Base-by-base conservation (phyloP, 2,888 invertebrate species). In the Cantharis rustica region DNA sequence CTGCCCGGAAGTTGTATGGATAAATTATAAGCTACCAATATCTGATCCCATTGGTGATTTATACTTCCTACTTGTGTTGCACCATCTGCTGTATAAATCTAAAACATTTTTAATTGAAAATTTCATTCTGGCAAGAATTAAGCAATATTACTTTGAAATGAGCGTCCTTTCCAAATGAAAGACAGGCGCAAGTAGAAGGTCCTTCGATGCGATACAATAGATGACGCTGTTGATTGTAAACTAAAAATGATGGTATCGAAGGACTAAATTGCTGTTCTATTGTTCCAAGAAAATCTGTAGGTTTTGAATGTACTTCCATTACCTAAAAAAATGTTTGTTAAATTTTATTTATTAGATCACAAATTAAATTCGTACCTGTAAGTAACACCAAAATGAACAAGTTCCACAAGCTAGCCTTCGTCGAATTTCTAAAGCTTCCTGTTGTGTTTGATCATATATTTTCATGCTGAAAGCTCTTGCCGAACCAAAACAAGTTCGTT, bases 391-490 rank as follows among this genome's bases (percentile, higher is more conserved):
- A 84, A 93, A 94, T 10, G 87, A 84, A 82, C 92, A 92, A 79
- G 94, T 93, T 0, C 93, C 92, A 71, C 93, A 92, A 0, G 95
- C 93, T 0, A 95, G 89, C 66, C 94, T 90, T 80, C 96, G 90
- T 77, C 90, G 88, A 66, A 98, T 89, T 76, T 94, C 91, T 85
- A 97, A 90, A 0, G 96, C 95, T 86, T 95, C 95, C 84, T 95
- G 94, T 79, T 95, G 92, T n/a, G 93, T 93, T 86, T 93, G 94
- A 87, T 98, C 97, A 79, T 94, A 91, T 0, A 98, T 88, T 83
- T 93, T 93, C 91, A 98, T 93, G 79, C 91, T 90, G 87, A 96
- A 96, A 0, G 94, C 92, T 17, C 96, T 90, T 0, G 91, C 90
- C 0, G 93, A 90, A 4, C 96, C 95, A 86, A 95, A 95, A 69